Percentiles rank a stretch among this genome's conserved stretches.
These are phyloP conservation scores for Pitangus sulphuratus DNA, from an alignment of 2,797 vertebrate genomes.

Conservation along the genomic window DNA sequence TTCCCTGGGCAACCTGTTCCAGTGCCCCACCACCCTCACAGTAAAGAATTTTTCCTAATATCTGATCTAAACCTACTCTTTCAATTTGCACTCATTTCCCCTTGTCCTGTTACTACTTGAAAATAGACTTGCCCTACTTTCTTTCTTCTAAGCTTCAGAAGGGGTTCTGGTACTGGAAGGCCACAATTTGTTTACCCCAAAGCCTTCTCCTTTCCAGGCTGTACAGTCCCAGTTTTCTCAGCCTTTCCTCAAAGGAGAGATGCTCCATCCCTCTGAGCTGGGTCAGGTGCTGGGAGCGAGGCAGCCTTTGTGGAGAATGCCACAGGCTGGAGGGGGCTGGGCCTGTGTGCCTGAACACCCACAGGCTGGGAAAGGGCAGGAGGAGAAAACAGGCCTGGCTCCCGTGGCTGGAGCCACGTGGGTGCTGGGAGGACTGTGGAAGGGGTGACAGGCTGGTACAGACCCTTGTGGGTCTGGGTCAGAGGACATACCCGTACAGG, in stretches of 20 bases:
- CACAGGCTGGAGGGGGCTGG: not conserved
- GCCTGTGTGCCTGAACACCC: not conserved
- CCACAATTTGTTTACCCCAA: not conserved
- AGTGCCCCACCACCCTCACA: not conserved
- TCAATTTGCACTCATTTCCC: not conserved
- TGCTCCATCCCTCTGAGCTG: not conserved
- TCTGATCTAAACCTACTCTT: not conserved
- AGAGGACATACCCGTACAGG: not conserved
- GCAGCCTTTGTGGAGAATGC: not conserved
- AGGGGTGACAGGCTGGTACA: not conserved
- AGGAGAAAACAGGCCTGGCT: not conserved
- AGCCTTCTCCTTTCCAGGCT: not conserved
- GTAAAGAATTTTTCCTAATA: not conserved
- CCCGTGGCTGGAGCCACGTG: fast-evolving
- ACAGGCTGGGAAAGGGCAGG: not conserved
- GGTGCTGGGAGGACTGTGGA: not conserved
- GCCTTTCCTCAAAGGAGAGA: not conserved
- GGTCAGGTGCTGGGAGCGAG: not conserved
- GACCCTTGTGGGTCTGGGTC: not conserved
- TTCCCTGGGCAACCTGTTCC: not conserved
- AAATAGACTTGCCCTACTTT: not conserved
- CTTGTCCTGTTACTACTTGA: not conserved
- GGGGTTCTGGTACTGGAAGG: not conserved
- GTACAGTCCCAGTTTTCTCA: not conserved
- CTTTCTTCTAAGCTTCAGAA: not conserved